Percentiles rank a stretch among this genome's conserved stretches.
phyloP scores from a whole-genome alignment of 2,888 invertebrate species.

The Cantharis rustica region DNA sequence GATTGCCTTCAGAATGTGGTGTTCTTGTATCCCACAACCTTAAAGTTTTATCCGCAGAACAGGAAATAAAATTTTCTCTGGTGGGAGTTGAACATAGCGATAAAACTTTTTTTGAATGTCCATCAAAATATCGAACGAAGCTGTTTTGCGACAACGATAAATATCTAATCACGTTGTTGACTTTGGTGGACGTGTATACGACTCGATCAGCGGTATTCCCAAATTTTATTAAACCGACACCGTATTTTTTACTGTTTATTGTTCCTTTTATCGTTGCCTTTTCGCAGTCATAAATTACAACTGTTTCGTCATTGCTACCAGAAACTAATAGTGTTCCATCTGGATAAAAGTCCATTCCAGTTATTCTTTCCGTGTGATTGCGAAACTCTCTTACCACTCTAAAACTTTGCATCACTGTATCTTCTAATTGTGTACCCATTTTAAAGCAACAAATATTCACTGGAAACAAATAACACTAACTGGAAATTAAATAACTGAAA shows the following conservation, averaged over 20 bases:
- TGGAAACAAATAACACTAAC: no score
- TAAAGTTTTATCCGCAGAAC: constrained; percentile 94
- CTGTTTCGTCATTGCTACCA: constrained; percentile 99
- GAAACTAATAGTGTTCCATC: constrained; percentile 96
- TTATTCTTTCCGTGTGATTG: constrained; percentile 97
- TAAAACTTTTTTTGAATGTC: constrained; percentile 96
- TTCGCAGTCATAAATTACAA: constrained; percentile 98
- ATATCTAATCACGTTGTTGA: constrained; percentile 99
- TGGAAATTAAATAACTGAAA: no score
- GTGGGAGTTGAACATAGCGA: constrained; percentile 96
- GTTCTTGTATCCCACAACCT: constrained; percentile 97
- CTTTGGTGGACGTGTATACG: constrained; percentile 99
- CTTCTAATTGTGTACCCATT: constrained; percentile 86
- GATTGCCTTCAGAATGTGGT: constrained; percentile 96
- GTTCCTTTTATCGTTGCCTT: constrained; percentile 95
- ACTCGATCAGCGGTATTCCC: constrained; percentile 98
- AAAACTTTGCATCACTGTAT: constrained; percentile 93
- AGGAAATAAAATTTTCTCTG: constrained; percentile 97
- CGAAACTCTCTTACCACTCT: constrained; percentile 97
- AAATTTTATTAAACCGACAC: constrained; percentile 97
- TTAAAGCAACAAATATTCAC: background rate
- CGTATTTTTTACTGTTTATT: constrained; percentile 99
- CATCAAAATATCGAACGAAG: constrained; percentile 97
- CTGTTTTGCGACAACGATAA: constrained; percentile 98
- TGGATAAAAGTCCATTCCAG: constrained; percentile 95